Evolutionary conservation across 1,140 invertebrate genomes (phyloP).

Genomic region (Drosophila biarmipes): DNA sequence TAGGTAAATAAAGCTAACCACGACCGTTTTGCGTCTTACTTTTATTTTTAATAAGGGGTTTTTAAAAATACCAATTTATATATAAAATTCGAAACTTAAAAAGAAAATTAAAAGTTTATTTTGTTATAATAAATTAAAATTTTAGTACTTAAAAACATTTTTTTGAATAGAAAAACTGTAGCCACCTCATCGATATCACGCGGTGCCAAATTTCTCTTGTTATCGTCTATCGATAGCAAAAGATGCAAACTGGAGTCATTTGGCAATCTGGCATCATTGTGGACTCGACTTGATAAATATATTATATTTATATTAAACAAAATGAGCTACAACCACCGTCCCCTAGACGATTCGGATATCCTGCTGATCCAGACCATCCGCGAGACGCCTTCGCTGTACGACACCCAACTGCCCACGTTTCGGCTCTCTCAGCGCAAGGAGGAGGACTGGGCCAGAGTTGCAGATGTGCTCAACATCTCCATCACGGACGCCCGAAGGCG

Average conservation of each 20-base stretch:
- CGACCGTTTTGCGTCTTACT: no score
- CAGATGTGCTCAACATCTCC: conserved; percentile 58
- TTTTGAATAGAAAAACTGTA: no score
- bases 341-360: conserved; percentile 70
- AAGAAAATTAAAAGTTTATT: no score
- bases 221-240: no score
- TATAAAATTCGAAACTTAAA: no score
- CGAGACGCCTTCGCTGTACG: conserved; percentile 69
- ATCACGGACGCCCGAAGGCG: conserved; percentile 63
- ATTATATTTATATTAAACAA: conserved; percentile 24
- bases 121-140: no score
- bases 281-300: conserved; percentile 4
- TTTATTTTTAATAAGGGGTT: no score
- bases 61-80: no score
- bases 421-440: conserved; percentile 72
- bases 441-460: conserved; percentile 72
- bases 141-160: no score
- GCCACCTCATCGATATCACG: no score
- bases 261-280: conserved; percentile 1
- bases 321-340: conserved; percentile 71
- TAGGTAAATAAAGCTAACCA: no score
- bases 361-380: conserved; percentile 63
- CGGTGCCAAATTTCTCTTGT: no score
- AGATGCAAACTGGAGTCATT: neutral
- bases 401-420: conserved; percentile 64